phyloP scores from a whole-genome alignment of 2,888 invertebrate genomes.

The Diadegma fenestrale region DNA sequence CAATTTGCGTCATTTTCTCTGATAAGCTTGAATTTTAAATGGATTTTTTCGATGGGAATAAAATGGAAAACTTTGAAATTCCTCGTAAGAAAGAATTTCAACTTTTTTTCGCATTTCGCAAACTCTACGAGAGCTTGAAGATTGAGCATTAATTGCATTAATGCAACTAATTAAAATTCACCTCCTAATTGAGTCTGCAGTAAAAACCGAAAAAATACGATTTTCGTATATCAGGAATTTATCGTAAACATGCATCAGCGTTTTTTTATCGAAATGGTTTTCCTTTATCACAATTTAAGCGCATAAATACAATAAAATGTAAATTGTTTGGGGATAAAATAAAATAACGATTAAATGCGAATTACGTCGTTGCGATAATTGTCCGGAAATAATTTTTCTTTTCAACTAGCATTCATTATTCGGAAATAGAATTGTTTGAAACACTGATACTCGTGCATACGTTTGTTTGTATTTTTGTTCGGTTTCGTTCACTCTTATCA shows the following conservation, averaged over 20 bases:
- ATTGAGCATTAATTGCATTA: neutral
- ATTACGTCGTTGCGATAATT: neutral
- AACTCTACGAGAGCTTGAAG: neutral
- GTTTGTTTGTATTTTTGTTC: constrained; percentile 2
- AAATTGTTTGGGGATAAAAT: neutral
- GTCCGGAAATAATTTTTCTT: neutral
- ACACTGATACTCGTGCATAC: constrained; percentile 16
- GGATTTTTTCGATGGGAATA: neutral
- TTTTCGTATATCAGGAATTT: neutral
- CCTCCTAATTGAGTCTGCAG: neutral
- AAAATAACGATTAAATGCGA: neutral
- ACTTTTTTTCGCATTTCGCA: neutral
- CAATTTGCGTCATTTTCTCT: neutral
- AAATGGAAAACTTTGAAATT: neutral
- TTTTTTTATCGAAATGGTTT: neutral
- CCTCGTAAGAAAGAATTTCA: neutral
- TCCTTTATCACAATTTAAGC: neutral
- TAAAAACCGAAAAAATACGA: neutral
- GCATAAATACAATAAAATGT: neutral
- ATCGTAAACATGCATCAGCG: neutral
- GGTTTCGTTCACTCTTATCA: constrained; percentile 38
- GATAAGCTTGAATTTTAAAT: neutral
- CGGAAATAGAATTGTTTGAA: constrained; percentile 9
- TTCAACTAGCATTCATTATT: neutral
- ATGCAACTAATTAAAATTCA: neutral